These are phyloP conservation scores for Baryphthengus martii DNA, from an alignment of 2,113 vertebrate genomes.

Conservation along the genomic window DNA sequence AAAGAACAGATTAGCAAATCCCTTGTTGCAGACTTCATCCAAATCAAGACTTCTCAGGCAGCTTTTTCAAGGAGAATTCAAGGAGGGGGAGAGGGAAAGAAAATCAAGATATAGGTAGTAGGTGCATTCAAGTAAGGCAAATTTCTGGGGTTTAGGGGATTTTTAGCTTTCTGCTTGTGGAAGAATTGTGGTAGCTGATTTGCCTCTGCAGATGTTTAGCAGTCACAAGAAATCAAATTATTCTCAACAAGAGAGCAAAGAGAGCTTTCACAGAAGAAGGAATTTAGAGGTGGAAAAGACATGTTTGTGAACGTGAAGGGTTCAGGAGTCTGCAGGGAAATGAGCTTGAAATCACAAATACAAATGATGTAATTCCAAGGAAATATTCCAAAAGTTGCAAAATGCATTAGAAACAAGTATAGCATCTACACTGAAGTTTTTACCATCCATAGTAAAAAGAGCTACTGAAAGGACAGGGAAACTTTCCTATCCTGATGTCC, in stretches of 20 bases:
- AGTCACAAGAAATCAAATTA: slow-evolving; percentile 26
- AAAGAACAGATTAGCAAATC: slow-evolving; percentile 50
- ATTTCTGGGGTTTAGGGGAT: background rate
- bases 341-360: slow-evolving; percentile 11
- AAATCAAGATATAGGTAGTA: background rate
- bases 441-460: background rate
- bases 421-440: background rate
- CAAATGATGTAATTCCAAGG: background rate
- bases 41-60: slow-evolving; percentile 37
- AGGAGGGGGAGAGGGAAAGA: background rate
- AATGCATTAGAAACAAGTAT: background rate
- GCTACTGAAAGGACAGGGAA: background rate
- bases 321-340: background rate
- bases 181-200: slow-evolving; percentile 6
- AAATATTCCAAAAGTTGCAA: background rate
- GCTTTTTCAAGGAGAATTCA: slow-evolving; percentile 35
- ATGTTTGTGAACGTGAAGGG: background rate
- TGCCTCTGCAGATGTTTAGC: slow-evolving; percentile 22
- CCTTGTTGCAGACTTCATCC: background rate
- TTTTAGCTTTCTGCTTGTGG: slow-evolving; percentile 12
- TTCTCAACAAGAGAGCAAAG: background rate
- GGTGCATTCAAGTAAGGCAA: background rate
- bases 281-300: background rate
- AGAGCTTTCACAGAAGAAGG: background rate
- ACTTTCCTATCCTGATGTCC: background rate